Percentiles rank a stretch among this genome's conserved stretches.
Evolutionary conservation across 2,113 vertebrate species (phyloP).

Genomic region (Marcusenius ussheri): DNA sequence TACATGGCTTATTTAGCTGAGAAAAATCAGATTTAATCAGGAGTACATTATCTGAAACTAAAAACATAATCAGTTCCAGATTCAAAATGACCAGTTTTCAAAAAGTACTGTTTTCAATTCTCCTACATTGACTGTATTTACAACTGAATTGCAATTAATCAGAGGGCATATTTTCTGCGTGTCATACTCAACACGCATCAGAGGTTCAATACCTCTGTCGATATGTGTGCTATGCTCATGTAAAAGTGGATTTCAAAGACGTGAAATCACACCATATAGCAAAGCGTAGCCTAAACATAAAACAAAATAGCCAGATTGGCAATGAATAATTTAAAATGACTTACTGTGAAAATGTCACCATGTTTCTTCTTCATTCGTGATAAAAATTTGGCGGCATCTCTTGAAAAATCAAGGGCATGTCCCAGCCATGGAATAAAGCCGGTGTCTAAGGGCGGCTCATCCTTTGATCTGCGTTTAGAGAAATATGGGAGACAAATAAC

Average conservation of each 20-base stretch:
- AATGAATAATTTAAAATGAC: conserved; percentile 21
- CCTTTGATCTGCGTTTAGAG: conserved; percentile 44
- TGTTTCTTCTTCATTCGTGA: conserved; percentile 73
- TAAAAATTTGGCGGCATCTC: conserved; percentile 71
- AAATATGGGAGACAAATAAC: neutral
- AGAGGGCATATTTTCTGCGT: neutral
- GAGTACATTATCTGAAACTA: neutral
- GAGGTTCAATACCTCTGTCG: neutral
- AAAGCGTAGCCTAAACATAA: neutral
- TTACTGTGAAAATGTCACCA: conserved; percentile 80
- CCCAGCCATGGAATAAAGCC: conserved; percentile 77
- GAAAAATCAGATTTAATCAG: neutral
- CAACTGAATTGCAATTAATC: neutral
- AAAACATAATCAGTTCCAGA: neutral
- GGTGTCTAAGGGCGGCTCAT: conserved; percentile 77
- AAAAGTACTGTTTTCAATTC: neutral
- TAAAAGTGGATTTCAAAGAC: neutral
- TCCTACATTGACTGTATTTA: neutral
- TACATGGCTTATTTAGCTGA: neutral
- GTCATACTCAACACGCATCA: neutral
- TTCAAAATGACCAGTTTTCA: neutral
- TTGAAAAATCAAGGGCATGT: conserved; percentile 71
- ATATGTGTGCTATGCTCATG: neutral
- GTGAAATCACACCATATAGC: neutral
- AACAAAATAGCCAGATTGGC: neutral